Base-by-base conservation (phyloP, 2,888 invertebrate species). In the Cerastis leucographa region DNA sequence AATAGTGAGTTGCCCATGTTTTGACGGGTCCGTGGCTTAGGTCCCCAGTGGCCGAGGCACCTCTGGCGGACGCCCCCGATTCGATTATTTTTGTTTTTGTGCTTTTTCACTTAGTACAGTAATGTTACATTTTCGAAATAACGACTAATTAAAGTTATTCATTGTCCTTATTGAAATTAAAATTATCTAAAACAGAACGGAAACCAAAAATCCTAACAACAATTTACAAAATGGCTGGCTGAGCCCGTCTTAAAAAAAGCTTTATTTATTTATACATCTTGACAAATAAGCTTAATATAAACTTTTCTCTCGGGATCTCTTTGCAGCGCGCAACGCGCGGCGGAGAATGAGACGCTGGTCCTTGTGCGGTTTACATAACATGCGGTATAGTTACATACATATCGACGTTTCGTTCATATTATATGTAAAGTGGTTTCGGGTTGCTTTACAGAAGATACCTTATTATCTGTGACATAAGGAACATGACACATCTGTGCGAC, bases 231-330 rank as follows among this genome's bases (percentile, higher is more conserved):
- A 87, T 59, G 46, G 71, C 66, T 74, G 70, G 64, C 71, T 70
- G 67, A 64, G 67, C 51, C 51, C 49, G 46, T 71, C 68, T 56
- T 67, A 44, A 51, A 65, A 51, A 54, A 75, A 71, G 68, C 74
- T 68, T 83, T 83, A 68, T 80, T 77, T 83, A 83, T 76, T 71
- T 74, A 65, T 71, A 85, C 69, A 82, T 78, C 78, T 78, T 84
- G 84, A 84, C 81, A 87, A 87, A 88, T 81, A 86, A 88, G 86
- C 86, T 83, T 76, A 80, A 78, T 76, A 81, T 71, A 87, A 85
- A 73, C 64, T 78, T 79, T 80, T 67, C 75, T 65, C 64, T 25
- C 2, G 72, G 46, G 80, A 71, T 35, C 72, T 77, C 59, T 44
- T 9, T 67, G 25, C 25, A 25, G 11, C 9, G 61, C 56, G 59